phyloP scores from a whole-genome alignment of 1,140 invertebrate genomes.

The Achatina immaculata region DNA sequence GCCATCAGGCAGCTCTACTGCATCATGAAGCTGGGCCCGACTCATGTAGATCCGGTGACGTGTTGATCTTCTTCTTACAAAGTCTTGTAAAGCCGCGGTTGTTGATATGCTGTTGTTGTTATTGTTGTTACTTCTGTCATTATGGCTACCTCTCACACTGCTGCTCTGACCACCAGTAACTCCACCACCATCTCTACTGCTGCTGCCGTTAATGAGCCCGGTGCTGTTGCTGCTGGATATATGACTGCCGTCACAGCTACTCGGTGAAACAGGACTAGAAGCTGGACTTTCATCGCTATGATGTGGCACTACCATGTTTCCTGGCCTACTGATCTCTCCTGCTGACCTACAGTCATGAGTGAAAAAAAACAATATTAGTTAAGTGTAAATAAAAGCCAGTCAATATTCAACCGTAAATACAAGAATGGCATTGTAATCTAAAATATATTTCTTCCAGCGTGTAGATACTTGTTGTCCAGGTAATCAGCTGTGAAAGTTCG shows the following conservation, averaged over 20 bases:
- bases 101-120: background rate
- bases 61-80: slow-evolving; percentile 72
- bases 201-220: slow-evolving; percentile 25
- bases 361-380: too few relatives aligned
- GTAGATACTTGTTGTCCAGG: too few relatives aligned
- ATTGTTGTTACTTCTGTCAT: slow-evolving; percentile 23
- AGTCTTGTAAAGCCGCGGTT: slow-evolving; percentile 45
- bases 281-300: slow-evolving; percentile 29
- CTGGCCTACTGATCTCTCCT: slow-evolving; percentile 47
- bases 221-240: slow-evolving; percentile 37
- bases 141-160: background rate
- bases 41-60: slow-evolving; percentile 74
- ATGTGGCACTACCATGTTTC: slow-evolving; percentile 46
- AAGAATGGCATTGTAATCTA: too few relatives aligned
- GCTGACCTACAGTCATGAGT: slow-evolving; percentile 60
- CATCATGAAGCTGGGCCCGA: slow-evolving; percentile 76
- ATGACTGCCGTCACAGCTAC: slow-evolving; percentile 22
- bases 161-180: background rate
- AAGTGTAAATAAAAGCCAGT: too few relatives aligned
- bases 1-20: slow-evolving; percentile 86
- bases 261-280: background rate
- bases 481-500: too few relatives aligned
- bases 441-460: too few relatives aligned
- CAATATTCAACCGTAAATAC: too few relatives aligned
- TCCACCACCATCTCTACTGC: slow-evolving; percentile 45